Evolutionary conservation across 1,140 invertebrate species (phyloP).

Genomic region (Drosophila jambulina): DNA sequence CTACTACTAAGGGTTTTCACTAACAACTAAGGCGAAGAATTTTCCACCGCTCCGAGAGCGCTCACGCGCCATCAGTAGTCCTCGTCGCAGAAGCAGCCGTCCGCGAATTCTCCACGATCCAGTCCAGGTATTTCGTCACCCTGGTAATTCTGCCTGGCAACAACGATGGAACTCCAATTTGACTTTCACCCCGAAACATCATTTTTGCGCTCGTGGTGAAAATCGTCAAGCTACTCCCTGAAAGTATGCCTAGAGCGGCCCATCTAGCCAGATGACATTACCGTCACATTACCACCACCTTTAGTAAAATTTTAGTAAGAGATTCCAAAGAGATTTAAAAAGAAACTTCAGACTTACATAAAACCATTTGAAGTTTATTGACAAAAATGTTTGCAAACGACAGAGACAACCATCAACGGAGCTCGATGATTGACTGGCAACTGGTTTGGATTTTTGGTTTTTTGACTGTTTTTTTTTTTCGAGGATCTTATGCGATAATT

Average conservation of each 20-base stretch:
- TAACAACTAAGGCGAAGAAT: constrained; percentile 57
- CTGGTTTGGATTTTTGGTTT: constrained; percentile 16
- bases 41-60: constrained; percentile 10
- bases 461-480: not conserved
- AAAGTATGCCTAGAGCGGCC: too few species aligned
- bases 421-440: constrained; percentile 50
- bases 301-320: not conserved
- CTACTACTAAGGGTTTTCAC: constrained; percentile 43
- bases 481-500: constrained; percentile 32
- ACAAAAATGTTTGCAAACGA: constrained; percentile 49
- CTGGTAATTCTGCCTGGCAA: too few species aligned
- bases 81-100: constrained; percentile 90
- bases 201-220: too few species aligned
- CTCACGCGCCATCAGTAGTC: constrained; percentile 68
- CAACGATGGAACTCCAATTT: too few species aligned
- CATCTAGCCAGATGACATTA: too few species aligned
- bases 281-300: too few species aligned
- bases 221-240: too few species aligned
- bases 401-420: constrained; percentile 49
- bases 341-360: constrained; percentile 20
- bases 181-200: too few species aligned
- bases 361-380: constrained; percentile 54
- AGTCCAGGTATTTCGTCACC: constrained; percentile 90
- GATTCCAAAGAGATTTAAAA: not conserved
- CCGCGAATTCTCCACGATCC: constrained; percentile 91